Evolutionary conservation across 35 echinoderm and acorn worm genomes (phyloP).

Genomic region (Ophioderma brevispina): DNA sequence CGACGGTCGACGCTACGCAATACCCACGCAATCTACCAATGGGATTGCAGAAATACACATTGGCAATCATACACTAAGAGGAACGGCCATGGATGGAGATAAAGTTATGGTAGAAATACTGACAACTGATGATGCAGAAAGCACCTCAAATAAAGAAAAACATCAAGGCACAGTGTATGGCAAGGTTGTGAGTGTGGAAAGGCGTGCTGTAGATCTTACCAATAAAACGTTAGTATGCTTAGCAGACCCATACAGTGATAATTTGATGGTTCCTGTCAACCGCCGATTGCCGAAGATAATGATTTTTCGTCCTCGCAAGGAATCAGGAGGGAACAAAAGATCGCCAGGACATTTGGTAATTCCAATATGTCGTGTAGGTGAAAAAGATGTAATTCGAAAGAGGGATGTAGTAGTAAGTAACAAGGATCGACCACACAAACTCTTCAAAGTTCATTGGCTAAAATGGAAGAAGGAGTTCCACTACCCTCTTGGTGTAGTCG

Average conservation of each 20-base stretch:
- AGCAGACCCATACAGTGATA: slow-evolving; percentile 35
- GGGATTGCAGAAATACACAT: slow-evolving; percentile 7
- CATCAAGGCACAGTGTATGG: slow-evolving; percentile 46
- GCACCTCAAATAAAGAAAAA: not conserved
- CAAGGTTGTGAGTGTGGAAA: slow-evolving; percentile 41
- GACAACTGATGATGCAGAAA: slow-evolving; percentile 12
- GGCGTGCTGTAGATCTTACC: slow-evolving; percentile 19
- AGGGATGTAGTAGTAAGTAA: slow-evolving; percentile 40
- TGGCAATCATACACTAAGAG: slow-evolving; percentile 30
- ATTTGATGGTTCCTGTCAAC: slow-evolving; percentile 67
- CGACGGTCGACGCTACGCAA: not conserved
- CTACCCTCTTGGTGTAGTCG: slow-evolving; percentile 70
- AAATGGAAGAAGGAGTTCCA: slow-evolving; percentile 17
- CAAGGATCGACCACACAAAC: slow-evolving; percentile 56
- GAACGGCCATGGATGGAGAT: slow-evolving; percentile 57
- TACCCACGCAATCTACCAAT: not conserved
- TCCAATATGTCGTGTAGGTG: not conserved
- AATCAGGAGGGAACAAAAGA: not conserved
- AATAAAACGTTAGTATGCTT: slow-evolving; percentile 36
- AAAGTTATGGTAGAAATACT: slow-evolving; percentile 60
- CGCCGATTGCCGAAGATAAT: slow-evolving; percentile 47
- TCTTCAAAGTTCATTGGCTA: slow-evolving; percentile 47
- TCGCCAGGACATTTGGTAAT: slow-evolving; percentile 13
- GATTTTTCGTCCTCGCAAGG: not conserved
- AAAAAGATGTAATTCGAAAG: not conserved